phyloP scores from a whole-genome alignment of 2,888 invertebrate species.

The Adela reaumurella region DNA sequence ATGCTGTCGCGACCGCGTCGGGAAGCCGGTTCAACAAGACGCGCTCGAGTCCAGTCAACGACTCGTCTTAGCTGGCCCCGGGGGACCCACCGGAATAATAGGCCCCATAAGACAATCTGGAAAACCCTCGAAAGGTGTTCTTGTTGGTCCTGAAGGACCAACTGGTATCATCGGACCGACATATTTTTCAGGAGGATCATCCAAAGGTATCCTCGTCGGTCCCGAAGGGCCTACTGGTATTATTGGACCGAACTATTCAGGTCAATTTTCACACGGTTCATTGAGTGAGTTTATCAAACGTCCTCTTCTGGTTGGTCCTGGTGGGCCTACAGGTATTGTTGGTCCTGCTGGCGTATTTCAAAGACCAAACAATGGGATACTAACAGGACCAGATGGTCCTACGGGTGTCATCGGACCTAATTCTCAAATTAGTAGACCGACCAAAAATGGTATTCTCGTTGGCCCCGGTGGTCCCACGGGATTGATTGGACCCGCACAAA shows the following conservation, averaged over 20 bases:
- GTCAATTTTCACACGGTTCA: too few species aligned
- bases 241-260: too few species aligned
- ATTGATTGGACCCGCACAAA: conserved; percentile 4
- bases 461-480: conserved; percentile 16
- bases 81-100: conserved; percentile 19
- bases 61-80: conserved; percentile 16
- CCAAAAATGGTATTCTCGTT: too few species aligned
- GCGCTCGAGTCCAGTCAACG: background rate
- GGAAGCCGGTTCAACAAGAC: background rate
- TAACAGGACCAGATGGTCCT: conserved; percentile 42
- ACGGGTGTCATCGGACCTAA: too few species aligned
- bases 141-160: conserved; percentile 30
- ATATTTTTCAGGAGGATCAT: conserved; percentile 7
- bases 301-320: too few species aligned
- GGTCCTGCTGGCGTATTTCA: too few species aligned
- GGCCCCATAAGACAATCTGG: conserved; percentile 18
- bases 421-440: too few species aligned
- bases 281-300: too few species aligned
- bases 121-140: conserved; percentile 25
- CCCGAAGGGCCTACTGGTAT: conserved; percentile 32
- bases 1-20: conserved; percentile 43
- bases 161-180: conserved; percentile 12
- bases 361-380: conserved; percentile 9
- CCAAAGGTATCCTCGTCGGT: conserved; percentile 29
- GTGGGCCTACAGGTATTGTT: too few species aligned